Conservation (phyloP, 2,888 invertebrate species). For the Zonitis immaculata region DNA sequence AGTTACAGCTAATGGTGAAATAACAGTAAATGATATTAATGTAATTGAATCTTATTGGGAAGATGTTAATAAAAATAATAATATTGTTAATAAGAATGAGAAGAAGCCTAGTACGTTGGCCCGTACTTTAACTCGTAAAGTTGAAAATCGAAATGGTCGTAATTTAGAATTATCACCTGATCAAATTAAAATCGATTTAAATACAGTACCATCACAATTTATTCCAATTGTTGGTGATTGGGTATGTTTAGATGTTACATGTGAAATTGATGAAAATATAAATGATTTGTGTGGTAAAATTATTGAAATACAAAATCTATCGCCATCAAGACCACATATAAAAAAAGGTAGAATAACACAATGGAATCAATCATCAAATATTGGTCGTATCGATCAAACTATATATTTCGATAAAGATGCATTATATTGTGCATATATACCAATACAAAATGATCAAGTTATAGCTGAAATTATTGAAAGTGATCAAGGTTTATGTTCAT, state of each 20-base stretch:
- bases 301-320: constrained; percentile 57
- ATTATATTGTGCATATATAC: constrained; percentile 53
- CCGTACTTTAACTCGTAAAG: constrained; percentile 46
- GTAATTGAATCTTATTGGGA: constrained; percentile 37
- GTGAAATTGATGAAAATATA: constrained; percentile 58
- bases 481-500: constrained; percentile 54
- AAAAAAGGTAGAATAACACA: constrained; percentile 51
- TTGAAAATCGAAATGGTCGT: constrained; percentile 45
- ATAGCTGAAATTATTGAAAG: constrained; percentile 69
- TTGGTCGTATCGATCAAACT: constrained; percentile 56
- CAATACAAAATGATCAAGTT: constrained; percentile 60
- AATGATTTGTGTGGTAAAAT: constrained; percentile 54
- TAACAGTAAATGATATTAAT: constrained; percentile 49
- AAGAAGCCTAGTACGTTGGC: constrained; percentile 28
- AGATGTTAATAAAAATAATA: neutral
- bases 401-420: constrained; percentile 58
- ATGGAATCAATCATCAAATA: constrained; percentile 43
- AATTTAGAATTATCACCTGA: constrained; percentile 51
- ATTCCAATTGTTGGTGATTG: constrained; percentile 68
- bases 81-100: neutral
- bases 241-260: constrained; percentile 59
- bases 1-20: constrained; percentile 26
- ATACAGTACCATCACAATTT: constrained; percentile 59
- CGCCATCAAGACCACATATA: constrained; percentile 57
- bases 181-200: constrained; percentile 58